Evolutionary conservation across 2,888 invertebrate species (phyloP).

Genomic region (Anodontia alba): DNA sequence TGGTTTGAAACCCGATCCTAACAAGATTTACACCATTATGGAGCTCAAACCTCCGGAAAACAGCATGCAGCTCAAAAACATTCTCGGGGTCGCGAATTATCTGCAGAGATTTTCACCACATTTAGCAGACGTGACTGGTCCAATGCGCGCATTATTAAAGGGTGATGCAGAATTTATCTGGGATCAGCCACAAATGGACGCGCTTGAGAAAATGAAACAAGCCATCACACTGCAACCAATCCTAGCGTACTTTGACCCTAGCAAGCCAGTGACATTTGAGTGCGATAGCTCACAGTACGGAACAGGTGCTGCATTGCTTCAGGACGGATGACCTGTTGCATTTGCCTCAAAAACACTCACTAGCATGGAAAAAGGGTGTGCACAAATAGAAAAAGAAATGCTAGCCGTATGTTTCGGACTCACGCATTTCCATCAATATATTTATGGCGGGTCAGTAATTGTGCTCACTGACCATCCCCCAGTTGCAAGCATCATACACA

Average conservation of each 20-base stretch:
- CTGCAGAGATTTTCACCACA: slow-evolving; percentile 38
- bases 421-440: slow-evolving; percentile 48
- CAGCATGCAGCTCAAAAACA: slow-evolving; percentile 28
- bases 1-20: slow-evolving; percentile 38
- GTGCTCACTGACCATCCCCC: slow-evolving; percentile 57
- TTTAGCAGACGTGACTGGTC: too few relatives aligned
- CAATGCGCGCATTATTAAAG: slow-evolving; percentile 20
- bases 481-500: slow-evolving; percentile 45
- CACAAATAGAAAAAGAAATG: slow-evolving; percentile 54
- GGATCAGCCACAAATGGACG: slow-evolving; percentile 26
- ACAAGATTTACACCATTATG: slow-evolving; percentile 22
- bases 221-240: slow-evolving; percentile 10
- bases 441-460: slow-evolving; percentile 32
- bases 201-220: slow-evolving; percentile 25
- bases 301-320: too few relatives aligned
- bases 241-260: slow-evolving; percentile 28
- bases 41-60: slow-evolving; percentile 22
- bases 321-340: slow-evolving; percentile 23
- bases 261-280: too few relatives aligned
- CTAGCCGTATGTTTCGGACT: neutral
- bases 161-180: slow-evolving; percentile 25
- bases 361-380: slow-evolving; percentile 20
- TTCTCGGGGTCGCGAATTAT: slow-evolving; percentile 38
- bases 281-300: too few relatives aligned
- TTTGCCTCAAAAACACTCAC: slow-evolving; percentile 43